phyloP scores from a whole-genome alignment of 2,113 vertebrate species.

The Pan paniscus region DNA sequence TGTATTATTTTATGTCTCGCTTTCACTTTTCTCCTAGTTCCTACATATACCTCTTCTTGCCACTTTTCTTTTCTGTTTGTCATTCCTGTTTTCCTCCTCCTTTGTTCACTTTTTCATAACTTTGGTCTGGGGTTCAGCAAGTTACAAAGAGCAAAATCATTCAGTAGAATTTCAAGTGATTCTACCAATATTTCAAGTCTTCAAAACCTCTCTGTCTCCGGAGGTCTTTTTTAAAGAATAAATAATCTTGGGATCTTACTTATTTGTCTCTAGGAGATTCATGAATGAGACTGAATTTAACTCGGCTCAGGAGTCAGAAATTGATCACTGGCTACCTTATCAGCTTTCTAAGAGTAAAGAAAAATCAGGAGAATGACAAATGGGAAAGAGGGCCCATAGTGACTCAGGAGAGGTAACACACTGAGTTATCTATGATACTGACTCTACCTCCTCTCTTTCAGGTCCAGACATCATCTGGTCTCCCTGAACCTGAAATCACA shows the following conservation, averaged over 20 bases:
- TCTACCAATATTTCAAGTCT: constrained; percentile 3
- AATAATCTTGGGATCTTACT: constrained; percentile 60
- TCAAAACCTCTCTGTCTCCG: constrained; percentile 49
- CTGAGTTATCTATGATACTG: background rate
- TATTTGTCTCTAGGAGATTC: constrained; percentile 59
- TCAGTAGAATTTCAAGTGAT: background rate
- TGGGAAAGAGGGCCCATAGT: background rate
- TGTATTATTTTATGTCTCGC: background rate
- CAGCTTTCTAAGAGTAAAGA: constrained; percentile 53
- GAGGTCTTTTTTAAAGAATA: constrained; percentile 37
- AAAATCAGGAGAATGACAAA: constrained; percentile 47
- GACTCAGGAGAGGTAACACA: background rate
- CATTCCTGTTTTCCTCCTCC: background rate
- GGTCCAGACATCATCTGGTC: constrained; percentile 71
- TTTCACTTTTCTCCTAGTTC: background rate
- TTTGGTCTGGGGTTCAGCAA: constrained; percentile 23
- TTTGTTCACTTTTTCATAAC: constrained; percentile 43
- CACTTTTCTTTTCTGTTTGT: background rate
- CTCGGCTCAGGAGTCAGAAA: constrained; percentile 39
- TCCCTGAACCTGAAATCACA: constrained; percentile 60
- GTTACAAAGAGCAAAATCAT: background rate
- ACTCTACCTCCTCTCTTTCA: constrained; percentile 36
- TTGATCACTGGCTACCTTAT: constrained; percentile 70
- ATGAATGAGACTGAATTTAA: constrained; percentile 60
- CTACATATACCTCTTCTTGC: background rate